These are phyloP conservation scores for Phorcus lineatus DNA, from an alignment of 2,888 invertebrate species.

Conservation along the genomic window DNA sequence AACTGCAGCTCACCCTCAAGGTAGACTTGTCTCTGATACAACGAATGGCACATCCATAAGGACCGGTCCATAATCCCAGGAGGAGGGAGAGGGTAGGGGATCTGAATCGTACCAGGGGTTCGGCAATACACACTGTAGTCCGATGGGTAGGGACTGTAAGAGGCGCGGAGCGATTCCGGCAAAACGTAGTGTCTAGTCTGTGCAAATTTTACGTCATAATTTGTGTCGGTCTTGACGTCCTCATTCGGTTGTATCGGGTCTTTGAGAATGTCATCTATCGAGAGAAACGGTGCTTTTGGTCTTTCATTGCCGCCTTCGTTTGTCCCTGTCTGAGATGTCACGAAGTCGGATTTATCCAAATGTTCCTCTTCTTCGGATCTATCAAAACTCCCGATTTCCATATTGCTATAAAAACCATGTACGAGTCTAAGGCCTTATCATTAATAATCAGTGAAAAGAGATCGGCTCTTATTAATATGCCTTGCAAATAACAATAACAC, in stretches of 20 bases:
- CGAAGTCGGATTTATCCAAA: too few species aligned
- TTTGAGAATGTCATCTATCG: conserved; percentile 23
- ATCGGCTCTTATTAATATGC: too few species aligned
- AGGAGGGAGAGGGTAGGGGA: not conserved
- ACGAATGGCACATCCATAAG: conserved; percentile 29
- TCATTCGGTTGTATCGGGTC: not conserved
- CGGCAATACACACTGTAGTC: not conserved
- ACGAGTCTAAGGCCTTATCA: too few species aligned
- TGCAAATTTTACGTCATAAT: not conserved
- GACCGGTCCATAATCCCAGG: not conserved
- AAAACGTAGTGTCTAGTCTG: not conserved
- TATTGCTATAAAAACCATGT: too few species aligned
- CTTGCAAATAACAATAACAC: too few species aligned
- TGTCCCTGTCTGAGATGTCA: not conserved
- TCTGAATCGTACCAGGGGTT: not conserved
- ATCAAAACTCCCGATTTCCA: too few species aligned
- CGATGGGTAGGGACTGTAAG: not conserved
- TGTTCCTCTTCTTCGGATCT: too few species aligned
- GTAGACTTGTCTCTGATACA: conserved; percentile 32
- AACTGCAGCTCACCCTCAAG: conserved; percentile 25
- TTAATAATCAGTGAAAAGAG: too few species aligned
- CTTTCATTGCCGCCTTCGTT: not conserved
- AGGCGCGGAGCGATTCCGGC: not conserved
- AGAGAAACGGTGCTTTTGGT: conserved; percentile 2
- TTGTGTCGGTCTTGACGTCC: not conserved